Evolutionary conservation across 2,888 invertebrate species (phyloP).

Genomic region (Acleris laterana): DNA sequence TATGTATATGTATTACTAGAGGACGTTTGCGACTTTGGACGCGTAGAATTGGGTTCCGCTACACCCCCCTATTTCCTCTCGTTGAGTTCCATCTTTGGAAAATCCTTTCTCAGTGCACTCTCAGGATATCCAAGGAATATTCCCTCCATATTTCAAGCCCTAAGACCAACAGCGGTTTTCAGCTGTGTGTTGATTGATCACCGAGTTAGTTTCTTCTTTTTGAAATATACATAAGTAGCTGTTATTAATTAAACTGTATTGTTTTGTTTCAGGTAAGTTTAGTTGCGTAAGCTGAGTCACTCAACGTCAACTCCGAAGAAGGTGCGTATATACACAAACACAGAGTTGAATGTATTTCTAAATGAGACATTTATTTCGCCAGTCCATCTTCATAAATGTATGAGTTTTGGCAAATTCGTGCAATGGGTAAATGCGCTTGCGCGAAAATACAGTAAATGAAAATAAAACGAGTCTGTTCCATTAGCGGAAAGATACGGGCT

Average conservation of each 20-base stretch:
- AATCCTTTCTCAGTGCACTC: too few species aligned
- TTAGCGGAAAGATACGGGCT: slow-evolving; percentile 12
- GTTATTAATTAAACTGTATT: background rate
- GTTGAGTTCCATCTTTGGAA: too few species aligned
- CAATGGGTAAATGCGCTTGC: slow-evolving; percentile 9
- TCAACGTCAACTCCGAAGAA: background rate
- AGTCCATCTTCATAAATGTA: slow-evolving; percentile 21
- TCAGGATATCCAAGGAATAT: too few species aligned
- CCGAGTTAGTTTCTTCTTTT: too few species aligned
- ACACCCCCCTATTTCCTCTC: too few species aligned
- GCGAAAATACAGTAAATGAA: slow-evolving; percentile 13
- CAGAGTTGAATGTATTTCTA: background rate
- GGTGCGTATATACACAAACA: background rate
- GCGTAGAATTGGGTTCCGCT: too few species aligned
- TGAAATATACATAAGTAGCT: too few species aligned
- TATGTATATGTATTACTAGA: too few species aligned
- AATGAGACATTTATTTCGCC: background rate
- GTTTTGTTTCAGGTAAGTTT: slow-evolving; percentile 26
- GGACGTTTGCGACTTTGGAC: too few species aligned
- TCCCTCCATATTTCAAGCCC: too few species aligned
- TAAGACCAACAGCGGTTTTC: too few species aligned
- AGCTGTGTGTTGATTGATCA: too few species aligned
- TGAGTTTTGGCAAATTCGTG: slow-evolving; percentile 11
- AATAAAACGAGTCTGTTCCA: background rate
- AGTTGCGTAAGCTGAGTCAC: background rate